phyloP scores from a whole-genome alignment of 2,888 invertebrate species.

The Adelphocoris suturalis region DNA sequence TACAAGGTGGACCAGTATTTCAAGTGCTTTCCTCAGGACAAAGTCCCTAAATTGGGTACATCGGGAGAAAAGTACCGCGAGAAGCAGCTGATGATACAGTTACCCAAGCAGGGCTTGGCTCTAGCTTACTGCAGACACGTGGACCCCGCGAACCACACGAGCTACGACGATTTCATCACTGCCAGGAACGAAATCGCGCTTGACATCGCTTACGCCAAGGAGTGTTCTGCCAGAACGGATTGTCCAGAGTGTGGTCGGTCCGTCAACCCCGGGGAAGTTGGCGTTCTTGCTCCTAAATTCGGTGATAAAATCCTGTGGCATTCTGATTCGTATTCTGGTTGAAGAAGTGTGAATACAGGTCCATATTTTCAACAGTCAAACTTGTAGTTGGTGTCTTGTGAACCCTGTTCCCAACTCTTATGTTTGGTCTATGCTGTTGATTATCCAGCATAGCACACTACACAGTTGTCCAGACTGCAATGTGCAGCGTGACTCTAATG shows the following conservation, averaged over 20 bases:
- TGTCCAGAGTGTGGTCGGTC: slow-evolving; percentile 91
- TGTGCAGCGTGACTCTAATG: too few species aligned
- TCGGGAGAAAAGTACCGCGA: slow-evolving; percentile 90
- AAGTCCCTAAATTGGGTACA: slow-evolving; percentile 86
- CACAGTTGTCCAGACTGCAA: too few species aligned
- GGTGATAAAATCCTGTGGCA: slow-evolving; percentile 90
- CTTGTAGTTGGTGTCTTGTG: too few species aligned
- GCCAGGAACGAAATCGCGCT: slow-evolving; percentile 96
- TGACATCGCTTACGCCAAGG: slow-evolving; percentile 88
- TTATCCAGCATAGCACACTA: too few species aligned
- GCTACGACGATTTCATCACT: slow-evolving; percentile 96
- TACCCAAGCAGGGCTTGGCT: slow-evolving; percentile 96
- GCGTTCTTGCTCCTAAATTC: slow-evolving; percentile 91
- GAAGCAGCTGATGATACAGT: slow-evolving; percentile 90
- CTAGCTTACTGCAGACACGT: slow-evolving; percentile 93
- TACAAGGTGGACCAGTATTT: slow-evolving; percentile 94
- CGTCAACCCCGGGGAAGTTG: slow-evolving; percentile 89
- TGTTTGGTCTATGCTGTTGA: too few species aligned
- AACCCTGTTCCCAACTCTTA: too few species aligned
- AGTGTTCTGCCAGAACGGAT: slow-evolving; percentile 79
- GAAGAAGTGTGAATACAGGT: too few species aligned
- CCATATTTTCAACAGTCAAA: too few species aligned
- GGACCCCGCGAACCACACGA: slow-evolving; percentile 86
- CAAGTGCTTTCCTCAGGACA: slow-evolving; percentile 90
- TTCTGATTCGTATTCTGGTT: too few species aligned